A percentile compares a stretch with the other conserved stretches of the same genome.
phyloP scores from a whole-genome alignment of 2,888 invertebrate species.

The Rapana venosa region DNA sequence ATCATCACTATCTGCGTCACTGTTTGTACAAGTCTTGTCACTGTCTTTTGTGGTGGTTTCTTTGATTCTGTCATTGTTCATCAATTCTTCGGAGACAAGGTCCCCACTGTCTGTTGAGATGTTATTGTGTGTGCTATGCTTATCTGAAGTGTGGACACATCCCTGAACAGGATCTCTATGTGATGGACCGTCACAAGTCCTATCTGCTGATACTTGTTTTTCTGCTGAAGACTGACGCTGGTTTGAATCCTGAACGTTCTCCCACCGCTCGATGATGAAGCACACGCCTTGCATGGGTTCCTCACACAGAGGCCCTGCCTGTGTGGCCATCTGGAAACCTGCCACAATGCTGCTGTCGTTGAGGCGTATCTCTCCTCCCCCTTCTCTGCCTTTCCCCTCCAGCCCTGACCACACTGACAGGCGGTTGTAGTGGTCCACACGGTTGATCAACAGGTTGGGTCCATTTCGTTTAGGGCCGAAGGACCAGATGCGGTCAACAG shows the following conservation, averaged over 20 bases:
- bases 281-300: slow-evolving; percentile 96
- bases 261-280: slow-evolving; percentile 93
- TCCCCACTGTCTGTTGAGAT: not conserved
- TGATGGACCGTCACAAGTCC: not conserved
- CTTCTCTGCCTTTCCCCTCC: slow-evolving; percentile 42
- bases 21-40: not conserved
- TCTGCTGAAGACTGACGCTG: not conserved
- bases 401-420: slow-evolving; percentile 78
- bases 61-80: not conserved
- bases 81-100: too few relatives aligned
- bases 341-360: slow-evolving; percentile 82
- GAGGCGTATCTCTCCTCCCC: slow-evolving; percentile 54
- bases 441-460: slow-evolving; percentile 92
- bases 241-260: slow-evolving; percentile 55
- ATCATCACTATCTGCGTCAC: not conserved
- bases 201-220: not conserved
- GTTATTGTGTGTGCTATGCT: not conserved
- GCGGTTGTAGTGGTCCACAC: slow-evolving; percentile 84
- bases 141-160: not conserved
- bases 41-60: not conserved
- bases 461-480: slow-evolving; percentile 94
- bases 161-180: too few relatives aligned
- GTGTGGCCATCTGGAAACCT: slow-evolving; percentile 84
- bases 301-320: slow-evolving; percentile 96
- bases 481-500: slow-evolving; percentile 86